Evolutionary conservation across 2,113 vertebrate genomes (phyloP).

Genomic region (Malaclemys terrapin): DNA sequence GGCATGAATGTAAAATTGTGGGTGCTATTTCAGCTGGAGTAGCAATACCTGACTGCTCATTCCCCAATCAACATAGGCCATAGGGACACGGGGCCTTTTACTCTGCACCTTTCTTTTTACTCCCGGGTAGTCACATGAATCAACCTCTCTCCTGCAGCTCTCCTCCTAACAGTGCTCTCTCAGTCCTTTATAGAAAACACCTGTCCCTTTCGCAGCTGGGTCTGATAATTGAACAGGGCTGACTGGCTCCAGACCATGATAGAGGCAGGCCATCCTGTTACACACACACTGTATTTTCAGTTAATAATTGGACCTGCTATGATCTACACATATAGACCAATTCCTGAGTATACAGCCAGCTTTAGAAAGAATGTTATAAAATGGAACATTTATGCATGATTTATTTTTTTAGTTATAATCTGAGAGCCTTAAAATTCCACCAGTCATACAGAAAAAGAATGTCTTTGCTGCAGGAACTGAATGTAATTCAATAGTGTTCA

Average conservation of each 20-base stretch:
- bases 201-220: not conserved
- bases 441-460: not conserved
- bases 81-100: not conserved
- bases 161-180: not conserved
- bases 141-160: not conserved
- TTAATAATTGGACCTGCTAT: not conserved
- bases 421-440: not conserved
- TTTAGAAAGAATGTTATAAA: not conserved
- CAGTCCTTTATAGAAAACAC: not conserved
- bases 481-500: not conserved
- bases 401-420: not conserved
- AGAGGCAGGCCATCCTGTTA: not conserved
- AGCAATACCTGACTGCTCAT: not conserved
- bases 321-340: not conserved
- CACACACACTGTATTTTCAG: not conserved
- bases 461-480: not conserved
- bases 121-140: not conserved
- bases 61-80: not conserved
- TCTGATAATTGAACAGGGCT: not conserved
- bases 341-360: not conserved
- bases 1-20: not conserved
- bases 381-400: not conserved
- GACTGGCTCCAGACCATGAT: not conserved
- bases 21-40: not conserved
- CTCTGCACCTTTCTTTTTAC: not conserved